Evolutionary conservation across 2,113 vertebrate species (phyloP).

Genomic region (Psittacus erithacus): DNA sequence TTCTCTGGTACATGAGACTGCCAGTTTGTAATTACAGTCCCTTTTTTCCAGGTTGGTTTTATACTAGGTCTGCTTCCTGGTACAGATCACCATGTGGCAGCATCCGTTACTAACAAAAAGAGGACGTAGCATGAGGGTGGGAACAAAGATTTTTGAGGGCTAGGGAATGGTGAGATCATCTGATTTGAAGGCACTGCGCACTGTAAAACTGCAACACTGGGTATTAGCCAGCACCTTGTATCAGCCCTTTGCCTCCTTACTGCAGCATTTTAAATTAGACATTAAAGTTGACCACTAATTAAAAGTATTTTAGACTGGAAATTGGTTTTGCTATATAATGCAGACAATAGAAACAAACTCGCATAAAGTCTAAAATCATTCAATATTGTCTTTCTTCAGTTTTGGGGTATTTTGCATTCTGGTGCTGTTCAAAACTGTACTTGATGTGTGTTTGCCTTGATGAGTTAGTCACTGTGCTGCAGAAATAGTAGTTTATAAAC

Average conservation of each 20-base stretch:
- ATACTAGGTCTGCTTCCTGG: not conserved
- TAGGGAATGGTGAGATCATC: not conserved
- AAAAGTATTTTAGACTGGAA: not conserved
- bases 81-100: not conserved
- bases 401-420: not conserved
- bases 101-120: not conserved
- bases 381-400: not conserved
- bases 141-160: not conserved
- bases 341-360: not conserved
- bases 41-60: not conserved
- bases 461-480: conserved; percentile 1
- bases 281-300: not conserved
- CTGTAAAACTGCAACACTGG: not conserved
- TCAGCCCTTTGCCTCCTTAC: not conserved
- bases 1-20: not conserved
- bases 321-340: not conserved
- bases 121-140: not conserved
- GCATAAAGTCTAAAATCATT: not conserved
- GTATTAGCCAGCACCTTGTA: not conserved
- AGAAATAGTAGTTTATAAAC: not conserved
- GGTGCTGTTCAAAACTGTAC: not conserved
- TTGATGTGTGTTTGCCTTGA: not conserved
- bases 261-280: not conserved
- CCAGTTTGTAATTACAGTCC: not conserved
- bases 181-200: not conserved